Conservation (phyloP, 2,113 vertebrate genomes). For the Scolopax mira region DNA sequence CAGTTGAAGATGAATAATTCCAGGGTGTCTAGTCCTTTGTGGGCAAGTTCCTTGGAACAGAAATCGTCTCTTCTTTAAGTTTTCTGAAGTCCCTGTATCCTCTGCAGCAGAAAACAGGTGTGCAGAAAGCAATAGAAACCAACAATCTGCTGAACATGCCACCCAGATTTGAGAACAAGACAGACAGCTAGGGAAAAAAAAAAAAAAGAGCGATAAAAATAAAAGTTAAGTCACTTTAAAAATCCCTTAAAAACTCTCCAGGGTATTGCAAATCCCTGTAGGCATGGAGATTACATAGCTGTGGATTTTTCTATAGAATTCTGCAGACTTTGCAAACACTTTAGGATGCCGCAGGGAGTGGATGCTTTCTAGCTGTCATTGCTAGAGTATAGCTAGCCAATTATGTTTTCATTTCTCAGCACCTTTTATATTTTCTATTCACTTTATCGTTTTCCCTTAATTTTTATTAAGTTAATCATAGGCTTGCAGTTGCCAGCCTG, state of each 20-base stretch:
- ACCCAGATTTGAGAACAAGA: background rate
- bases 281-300: background rate
- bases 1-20: background rate
- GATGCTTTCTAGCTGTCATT: background rate
- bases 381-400: background rate
- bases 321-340: constrained; percentile 33
- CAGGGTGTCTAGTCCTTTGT: background rate
- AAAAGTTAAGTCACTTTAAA: background rate
- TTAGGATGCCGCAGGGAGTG: background rate
- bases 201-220: background rate
- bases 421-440: constrained; percentile 21
- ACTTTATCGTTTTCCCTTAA: constrained; percentile 13
- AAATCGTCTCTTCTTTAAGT: background rate
- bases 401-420: background rate
- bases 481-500: constrained; percentile 15
- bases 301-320: constrained; percentile 34
- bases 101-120: background rate
- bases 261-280: constrained; percentile 21
- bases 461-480: constrained; percentile 29
- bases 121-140: background rate
- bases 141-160: background rate
- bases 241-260: background rate
- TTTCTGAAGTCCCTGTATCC: background rate
- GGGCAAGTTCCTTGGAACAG: background rate
- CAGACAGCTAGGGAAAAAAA: background rate